Base-by-base conservation (phyloP, 2,113 vertebrate genomes). In the Nesoenas mayeri region DNA sequence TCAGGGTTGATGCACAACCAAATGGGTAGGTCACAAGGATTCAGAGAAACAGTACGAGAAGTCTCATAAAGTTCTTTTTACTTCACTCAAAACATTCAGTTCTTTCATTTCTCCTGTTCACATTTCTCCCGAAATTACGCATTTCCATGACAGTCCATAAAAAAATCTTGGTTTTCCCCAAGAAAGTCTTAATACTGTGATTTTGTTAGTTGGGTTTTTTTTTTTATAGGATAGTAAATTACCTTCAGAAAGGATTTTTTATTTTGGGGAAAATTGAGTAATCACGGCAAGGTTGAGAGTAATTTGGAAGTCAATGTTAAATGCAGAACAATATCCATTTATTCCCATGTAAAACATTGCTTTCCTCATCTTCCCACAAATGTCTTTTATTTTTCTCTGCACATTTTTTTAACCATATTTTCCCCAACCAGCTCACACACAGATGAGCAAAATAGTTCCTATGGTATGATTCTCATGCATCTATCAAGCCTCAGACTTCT, bases 291-390 rank as follows among this genome's bases (percentile, higher is more conserved):
- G 86, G n/a, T 64, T 85, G 79, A 80, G 57, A 87, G 34, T 42
- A 91, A 81, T 84, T 89, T 95, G 38, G 48, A 94, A 91, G 70
- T 64, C 79, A 70, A 51, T 54, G 24, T 92, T 83, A 92, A 86
- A 62, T 15, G 17, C 12, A 93, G 48, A 95, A 80, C 19, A 94
- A 73, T 54, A 47, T 2, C 5, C 15, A 3, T 0, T n/a, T 72
- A 77, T 82, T 40, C 19, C 32, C 36, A 38, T 42, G 38, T 93
- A 75, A 95, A 97, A 89, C 36, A 78, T 53, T 81, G 42, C 73
- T 87, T 92, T 79, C 65, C 54, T 57, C 24, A 87, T 91, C 89
- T 89, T 92, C 57, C 88, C 47, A 92, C 84, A 95, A 95, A 86
- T 91, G 69, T 80, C 51, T 74, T 62, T 81, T 79, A 78, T 91